Base-by-base conservation (phyloP, 2,113 vertebrate species). In the Tupaia tana region DNA sequence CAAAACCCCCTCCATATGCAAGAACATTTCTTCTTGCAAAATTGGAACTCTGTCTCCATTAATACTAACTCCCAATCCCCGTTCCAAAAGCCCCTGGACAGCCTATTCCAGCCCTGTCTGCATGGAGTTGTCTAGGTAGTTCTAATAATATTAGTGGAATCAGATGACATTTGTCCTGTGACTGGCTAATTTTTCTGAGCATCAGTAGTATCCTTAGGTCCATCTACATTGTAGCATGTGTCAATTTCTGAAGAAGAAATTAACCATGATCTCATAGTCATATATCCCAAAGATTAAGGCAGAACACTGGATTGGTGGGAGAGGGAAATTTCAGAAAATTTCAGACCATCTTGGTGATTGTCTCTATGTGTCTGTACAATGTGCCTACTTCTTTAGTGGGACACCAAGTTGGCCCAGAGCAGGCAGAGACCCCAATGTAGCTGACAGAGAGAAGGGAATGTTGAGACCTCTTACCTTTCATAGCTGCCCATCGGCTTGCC, bases 251-350 rank as follows among this genome's bases (percentile, higher is more conserved):
- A 27, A 19, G 52, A 54, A 79, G 59, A 59, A 31, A 7, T 6
- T 14, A 7, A 16, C 52, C 6, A 14, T 3, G 69, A 29, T 0
- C 34, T 78, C n/a, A 59, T 10, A 71, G 22, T 58, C 64, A 63
- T 13, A 1, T 56, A 12, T 2, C 54, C 25, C 6, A n/a, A 75
- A 63, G 54, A 24, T 8, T 1, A 10, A 63, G 34, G 64, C 24
- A 7, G 56, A 77, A n/a, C 43, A 3, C 0, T 2, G 4, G 29
- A 10, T 43, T 43, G 1, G 69, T 34, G 16, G 0, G 2, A 0
- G 16, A 56, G 5, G 3, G 3, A 7, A 0, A 0, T 61, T 27
- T 15, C 14, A n/a, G 77, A 74, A 5, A 24, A 24, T n/a, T 2
- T 56, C 11, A 10, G 3, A 8, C 73, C 58, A 13, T 43, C 31